Evolutionary conservation across 2,888 invertebrate species (phyloP), one percentile per base, ranked within the genome.

Genomic region (Megastigmus dorsalis): DNA sequence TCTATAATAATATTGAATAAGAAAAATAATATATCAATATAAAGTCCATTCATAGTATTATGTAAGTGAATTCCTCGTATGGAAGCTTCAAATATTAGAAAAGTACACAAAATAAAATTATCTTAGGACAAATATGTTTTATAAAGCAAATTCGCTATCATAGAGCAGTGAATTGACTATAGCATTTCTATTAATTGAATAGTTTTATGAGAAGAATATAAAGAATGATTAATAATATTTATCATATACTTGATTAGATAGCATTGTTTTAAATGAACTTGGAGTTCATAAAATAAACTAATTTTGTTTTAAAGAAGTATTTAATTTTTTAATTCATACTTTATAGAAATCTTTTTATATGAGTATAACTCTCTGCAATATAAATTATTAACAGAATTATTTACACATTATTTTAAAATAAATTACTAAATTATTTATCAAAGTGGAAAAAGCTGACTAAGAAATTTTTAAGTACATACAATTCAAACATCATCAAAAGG

Each of bases 21-120:
- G 15, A 9, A 65, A 28, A 65, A 63, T 20, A 15, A 60, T 36
- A 26, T 43, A 71, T 63, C 66, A 15, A 74, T 50, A 62, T 18
- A 57, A 75, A 77, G 68, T 63, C 55, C 78, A 79, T 82, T 82
- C 79, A 72, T 80, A 79, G 78, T 81, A 80, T 81, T 82, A 79
- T 68, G 60, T 74, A 77, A 41, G 68, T 78, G 70, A 77, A 76
- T 69, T 43, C n/a, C 73, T 62, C 74, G 55, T 65, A 59, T 77
- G 52, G 70, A 79, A 68, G 71, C 78, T 79, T 79, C 79, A 75
- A 78, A 78, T 74, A 76, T 77, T 77, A 68, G 59, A 55, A 59
- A 74, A 74, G 59, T 75, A 77, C 70, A 67, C 75, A 52, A 52
- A 63, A 75, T 71, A 50, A 70, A 76, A 75, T 67, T 70, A 69